Base-by-base conservation (phyloP, 2,888 invertebrate species). In the Alloplasta piceator region DNA sequence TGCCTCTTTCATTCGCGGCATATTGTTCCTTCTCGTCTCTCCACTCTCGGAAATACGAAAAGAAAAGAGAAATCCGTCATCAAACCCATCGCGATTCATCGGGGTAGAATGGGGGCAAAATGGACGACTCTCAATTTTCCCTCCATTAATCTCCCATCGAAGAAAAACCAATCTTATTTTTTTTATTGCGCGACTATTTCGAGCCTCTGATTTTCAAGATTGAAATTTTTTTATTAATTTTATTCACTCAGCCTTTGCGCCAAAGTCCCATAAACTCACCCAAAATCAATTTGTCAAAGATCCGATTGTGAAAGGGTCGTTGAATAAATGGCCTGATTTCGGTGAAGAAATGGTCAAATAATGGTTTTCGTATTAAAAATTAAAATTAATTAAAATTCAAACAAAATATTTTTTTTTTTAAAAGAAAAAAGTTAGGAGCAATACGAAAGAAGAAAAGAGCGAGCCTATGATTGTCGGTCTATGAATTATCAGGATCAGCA, bases 1-100 rank as follows among this genome's bases (percentile, higher is more conserved):
- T 90, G 87, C 85, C 87, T 89, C 80, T 79, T 78, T 79, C 74
- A 58, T 48, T 85, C 68, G 50, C 43, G 84, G 85, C 85, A 86
- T 89, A 90, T 89, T 91, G 85, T 85, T 56, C 84, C 73, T 84
- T 82, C 82, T 85, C 83, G 84, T 83, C 77, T 83, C 82, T 81
- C 81, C 26, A 26, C 80, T 78, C 79, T 70, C 55, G 50, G 67
- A 75, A 67, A 48, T 6, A 58, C 56, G 56, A 66, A 26, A 14
- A 52, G 14, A 14, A 14, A 12, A 3, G 12, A 52, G 12, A 12
- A 52, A 14, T 48, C 12, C 48, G 5, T 14, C 52, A 52, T 52
- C 52, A 52, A 52, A 3, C 26, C 26, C 26, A 26, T 26, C 26
- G 26, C 26, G 3, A 26, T 26, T 3, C 26, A 26, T 26, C 3